phyloP scores from a whole-genome alignment of 2,797 vertebrate genomes.

The Anabacerthia variegaticeps region DNA sequence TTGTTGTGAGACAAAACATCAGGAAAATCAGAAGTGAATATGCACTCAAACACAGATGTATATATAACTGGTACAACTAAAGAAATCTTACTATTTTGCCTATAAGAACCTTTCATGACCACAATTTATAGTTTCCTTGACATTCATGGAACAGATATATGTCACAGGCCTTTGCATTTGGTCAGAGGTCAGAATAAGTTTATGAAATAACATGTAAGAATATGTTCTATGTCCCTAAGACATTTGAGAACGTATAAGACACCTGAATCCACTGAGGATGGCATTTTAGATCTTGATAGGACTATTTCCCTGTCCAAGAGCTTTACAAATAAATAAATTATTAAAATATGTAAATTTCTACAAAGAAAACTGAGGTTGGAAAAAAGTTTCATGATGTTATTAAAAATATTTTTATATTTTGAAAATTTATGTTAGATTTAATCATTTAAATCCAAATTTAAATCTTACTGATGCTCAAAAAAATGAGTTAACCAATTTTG shows the following conservation, averaged over 20 bases:
- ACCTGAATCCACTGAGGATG: not conserved
- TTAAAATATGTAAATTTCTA: not conserved
- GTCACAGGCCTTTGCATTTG: not conserved
- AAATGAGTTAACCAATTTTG: conserved; percentile 2
- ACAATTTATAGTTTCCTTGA: not conserved
- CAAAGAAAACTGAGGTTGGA: not conserved
- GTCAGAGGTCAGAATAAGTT: not conserved
- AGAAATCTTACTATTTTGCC: not conserved
- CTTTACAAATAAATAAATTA: not conserved
- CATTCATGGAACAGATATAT: not conserved
- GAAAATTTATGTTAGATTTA: conserved; percentile 1
- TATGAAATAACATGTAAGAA: not conserved
- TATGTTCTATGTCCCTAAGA: not conserved
- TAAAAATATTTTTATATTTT: not conserved
- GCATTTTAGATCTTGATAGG: not conserved
- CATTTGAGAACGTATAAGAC: not conserved
- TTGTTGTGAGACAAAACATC: not conserved
- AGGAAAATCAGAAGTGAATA: not conserved
- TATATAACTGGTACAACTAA: not conserved
- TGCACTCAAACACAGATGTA: not conserved
- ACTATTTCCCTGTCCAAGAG: not conserved
- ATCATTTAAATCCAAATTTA: conserved; percentile 35
- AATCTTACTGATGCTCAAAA: not conserved
- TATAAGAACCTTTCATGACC: not conserved
- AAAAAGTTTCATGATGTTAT: not conserved